phyloP scores from a whole-genome alignment of 1,140 invertebrate species.

The Eurosta solidaginis region DNA sequence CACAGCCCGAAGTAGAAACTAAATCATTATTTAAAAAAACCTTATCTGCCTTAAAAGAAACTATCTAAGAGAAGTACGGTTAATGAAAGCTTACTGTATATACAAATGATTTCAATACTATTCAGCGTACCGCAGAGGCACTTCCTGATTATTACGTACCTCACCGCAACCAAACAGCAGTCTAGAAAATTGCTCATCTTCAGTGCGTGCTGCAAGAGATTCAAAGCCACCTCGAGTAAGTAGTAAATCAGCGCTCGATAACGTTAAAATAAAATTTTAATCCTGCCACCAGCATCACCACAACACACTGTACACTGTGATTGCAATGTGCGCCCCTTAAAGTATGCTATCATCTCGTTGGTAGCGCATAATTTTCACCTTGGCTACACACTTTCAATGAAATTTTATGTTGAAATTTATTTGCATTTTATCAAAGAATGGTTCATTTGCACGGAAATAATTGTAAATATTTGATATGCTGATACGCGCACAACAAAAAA shows the following conservation, averaged over 20 bases:
- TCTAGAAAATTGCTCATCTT: not conserved
- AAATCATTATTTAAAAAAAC: too few species aligned
- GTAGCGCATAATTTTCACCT: conserved; percentile 49
- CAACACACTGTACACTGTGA: too few species aligned
- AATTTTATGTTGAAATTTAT: conserved; percentile 9
- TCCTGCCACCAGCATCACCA: conserved; percentile 38
- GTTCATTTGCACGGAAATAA: conserved; percentile 31
- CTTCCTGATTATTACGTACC: conserved; percentile 5
- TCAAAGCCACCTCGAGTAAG: not conserved
- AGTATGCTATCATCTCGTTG: conserved; percentile 26
- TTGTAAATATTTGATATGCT: conserved; percentile 33
- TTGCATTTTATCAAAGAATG: conserved; percentile 28
- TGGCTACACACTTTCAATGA: conserved; percentile 45
- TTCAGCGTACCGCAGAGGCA: not conserved
- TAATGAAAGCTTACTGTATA: too few species aligned
- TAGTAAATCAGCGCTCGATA: conserved; percentile 59
- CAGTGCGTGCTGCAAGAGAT: too few species aligned
- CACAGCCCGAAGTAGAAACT: too few species aligned
- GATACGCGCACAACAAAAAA: not conserved
- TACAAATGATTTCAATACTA: not conserved
- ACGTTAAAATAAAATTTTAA: conserved; percentile 60
- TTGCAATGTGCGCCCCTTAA: not conserved
- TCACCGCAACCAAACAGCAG: not conserved
- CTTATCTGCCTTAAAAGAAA: too few species aligned
- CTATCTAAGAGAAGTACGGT: too few species aligned